Percentiles rank a stretch among this genome's conserved stretches.
Conservation (phyloP, 2,888 invertebrate genomes). For the Dryococelus australis region DNA sequence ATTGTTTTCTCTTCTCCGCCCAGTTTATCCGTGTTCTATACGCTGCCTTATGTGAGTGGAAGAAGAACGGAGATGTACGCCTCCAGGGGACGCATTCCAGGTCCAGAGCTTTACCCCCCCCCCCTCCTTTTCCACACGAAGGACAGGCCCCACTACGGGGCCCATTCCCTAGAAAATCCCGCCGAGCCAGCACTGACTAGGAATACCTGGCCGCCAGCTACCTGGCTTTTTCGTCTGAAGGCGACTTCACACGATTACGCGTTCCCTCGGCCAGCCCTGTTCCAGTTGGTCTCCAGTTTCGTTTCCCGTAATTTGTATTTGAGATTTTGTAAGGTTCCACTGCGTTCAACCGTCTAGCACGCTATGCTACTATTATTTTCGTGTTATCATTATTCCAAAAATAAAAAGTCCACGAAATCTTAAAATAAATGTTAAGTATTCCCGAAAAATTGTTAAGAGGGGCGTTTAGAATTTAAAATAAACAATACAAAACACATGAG, state of each 20-base stretch:
- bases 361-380: no score
- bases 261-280: neutral
- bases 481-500: no score
- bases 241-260: neutral
- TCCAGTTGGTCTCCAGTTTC: no score
- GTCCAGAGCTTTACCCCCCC: neutral
- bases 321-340: no score
- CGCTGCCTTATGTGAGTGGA: neutral
- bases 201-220: slow-evolving; percentile 28
- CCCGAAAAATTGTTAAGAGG: no score
- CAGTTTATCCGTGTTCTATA: neutral
- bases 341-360: no score
- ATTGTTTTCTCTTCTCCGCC: slow-evolving; percentile 24
- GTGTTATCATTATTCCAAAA: no score
- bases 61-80: slow-evolving; percentile 21
- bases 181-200: slow-evolving; percentile 24
- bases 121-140: neutral
- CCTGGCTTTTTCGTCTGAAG: slow-evolving; percentile 20
- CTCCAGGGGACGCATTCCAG: slow-evolving; percentile 24
- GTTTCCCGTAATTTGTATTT: no score
- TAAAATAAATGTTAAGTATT: no score
- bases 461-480: no score
- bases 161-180: neutral
- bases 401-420: no score
- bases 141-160: no score